Evolutionary conservation across 1,140 invertebrate genomes (phyloP).

Genomic region (Achatina immaculata): DNA sequence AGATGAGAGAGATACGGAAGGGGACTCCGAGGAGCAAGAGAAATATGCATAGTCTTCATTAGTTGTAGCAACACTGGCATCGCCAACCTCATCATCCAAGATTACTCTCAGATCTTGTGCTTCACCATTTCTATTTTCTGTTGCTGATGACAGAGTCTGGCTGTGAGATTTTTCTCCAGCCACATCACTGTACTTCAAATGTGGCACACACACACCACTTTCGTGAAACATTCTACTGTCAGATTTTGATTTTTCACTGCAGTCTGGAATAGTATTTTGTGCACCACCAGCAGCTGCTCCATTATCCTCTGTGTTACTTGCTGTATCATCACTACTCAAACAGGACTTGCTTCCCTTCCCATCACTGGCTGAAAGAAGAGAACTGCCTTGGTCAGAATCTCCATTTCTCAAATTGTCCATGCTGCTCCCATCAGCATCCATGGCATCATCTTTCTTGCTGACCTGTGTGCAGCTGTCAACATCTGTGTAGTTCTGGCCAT

Average conservation of each 20-base stretch:
- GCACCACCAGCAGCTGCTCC: neutral
- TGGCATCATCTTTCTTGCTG: neutral
- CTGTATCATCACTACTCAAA: neutral
- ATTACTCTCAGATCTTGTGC: neutral
- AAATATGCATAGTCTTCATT: slow-evolving; percentile 36
- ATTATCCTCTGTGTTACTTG: neutral
- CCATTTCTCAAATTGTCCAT: neutral
- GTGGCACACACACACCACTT: neutral
- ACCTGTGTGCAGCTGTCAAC: slow-evolving; percentile 29
- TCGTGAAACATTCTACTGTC: no score
- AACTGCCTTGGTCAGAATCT: neutral
- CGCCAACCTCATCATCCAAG: neutral
- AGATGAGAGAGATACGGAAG: slow-evolving; percentile 10
- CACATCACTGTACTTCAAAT: no score
- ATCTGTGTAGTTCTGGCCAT: slow-evolving; percentile 39
- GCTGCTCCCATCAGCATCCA: neutral
- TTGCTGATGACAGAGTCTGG: no score
- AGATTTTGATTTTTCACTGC: neutral
- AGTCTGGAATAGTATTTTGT: neutral
- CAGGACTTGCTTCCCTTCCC: neutral
- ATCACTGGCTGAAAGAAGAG: neutral
- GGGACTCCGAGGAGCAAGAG: slow-evolving; percentile 27
- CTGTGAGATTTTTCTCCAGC: neutral
- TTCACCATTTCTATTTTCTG: neutral
- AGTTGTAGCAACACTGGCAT: neutral